These are phyloP conservation scores for Dioctria rufipes DNA, from an alignment of 2,888 invertebrate genomes.

Conservation along the genomic window DNA sequence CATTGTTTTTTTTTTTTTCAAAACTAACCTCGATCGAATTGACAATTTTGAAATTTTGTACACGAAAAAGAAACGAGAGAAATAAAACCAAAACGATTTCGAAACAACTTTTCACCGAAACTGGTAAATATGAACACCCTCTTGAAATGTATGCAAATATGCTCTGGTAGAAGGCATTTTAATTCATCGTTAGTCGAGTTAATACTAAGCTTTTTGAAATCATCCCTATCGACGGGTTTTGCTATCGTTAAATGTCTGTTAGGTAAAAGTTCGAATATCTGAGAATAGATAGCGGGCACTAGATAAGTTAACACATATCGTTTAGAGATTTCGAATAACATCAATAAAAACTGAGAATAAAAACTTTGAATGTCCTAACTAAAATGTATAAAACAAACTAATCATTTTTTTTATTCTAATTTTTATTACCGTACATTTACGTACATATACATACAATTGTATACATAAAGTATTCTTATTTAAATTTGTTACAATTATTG, in stretches of 20 bases:
- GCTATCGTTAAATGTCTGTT: constrained; percentile 64
- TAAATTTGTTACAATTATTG: no score
- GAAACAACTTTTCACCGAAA: no score
- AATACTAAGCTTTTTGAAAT: constrained; percentile 31
- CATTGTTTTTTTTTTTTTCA: not conserved
- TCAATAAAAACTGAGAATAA: constrained; percentile 9
- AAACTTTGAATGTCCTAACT: not conserved
- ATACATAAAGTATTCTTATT: no score
- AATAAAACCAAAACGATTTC: no score
- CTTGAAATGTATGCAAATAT: constrained; percentile 20
- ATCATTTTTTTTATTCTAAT: not conserved
- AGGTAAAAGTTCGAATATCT: constrained; percentile 69
- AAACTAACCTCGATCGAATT: not conserved
- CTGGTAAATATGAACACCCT: no score
- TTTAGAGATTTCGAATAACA: constrained; percentile 59
- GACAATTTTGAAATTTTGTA: not conserved
- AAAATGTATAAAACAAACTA: not conserved
- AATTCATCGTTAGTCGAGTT: constrained; percentile 39
- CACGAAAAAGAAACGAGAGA: no score
- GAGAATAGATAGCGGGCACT: constrained; percentile 71
- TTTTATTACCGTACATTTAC: no score
- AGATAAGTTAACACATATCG: constrained; percentile 73
- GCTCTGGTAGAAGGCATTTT: constrained; percentile 16
- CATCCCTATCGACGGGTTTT: constrained; percentile 64
- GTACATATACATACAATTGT: no score